Conservation (phyloP, 1,140 invertebrate species). For the Hycleus phaleratus region DNA sequence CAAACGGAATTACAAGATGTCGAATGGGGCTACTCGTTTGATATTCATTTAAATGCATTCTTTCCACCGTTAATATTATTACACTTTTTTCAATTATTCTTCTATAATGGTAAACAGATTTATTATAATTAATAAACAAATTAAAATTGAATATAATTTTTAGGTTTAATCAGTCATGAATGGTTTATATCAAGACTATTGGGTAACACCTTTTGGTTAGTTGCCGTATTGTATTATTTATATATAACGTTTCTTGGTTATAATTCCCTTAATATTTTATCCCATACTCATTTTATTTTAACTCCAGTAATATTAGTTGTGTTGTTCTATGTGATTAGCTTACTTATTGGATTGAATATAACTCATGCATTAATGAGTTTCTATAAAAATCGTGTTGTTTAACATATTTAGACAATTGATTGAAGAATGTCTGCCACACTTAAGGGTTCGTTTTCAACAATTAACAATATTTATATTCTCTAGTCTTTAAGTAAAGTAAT, state of each 20-base stretch:
- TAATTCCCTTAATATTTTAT: slow-evolving; percentile 84
- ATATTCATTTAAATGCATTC: slow-evolving; percentile 97
- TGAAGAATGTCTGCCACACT: too few species aligned
- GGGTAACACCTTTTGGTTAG: slow-evolving; percentile 91
- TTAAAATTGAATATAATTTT: slow-evolving; percentile 30
- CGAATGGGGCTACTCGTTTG: slow-evolving; percentile 98
- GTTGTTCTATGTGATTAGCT: slow-evolving; percentile 71
- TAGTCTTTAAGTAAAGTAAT: slow-evolving; percentile 7
- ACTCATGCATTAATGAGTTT: slow-evolving; percentile 70
- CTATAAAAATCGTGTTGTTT: slow-evolving; percentile 62
- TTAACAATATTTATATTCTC: neutral
- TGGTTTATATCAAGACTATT: slow-evolving; percentile 73
- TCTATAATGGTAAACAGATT: slow-evolving; percentile 70
- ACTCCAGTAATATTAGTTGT: slow-evolving; percentile 75
- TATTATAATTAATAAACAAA: neutral
- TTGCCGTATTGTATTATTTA: slow-evolving; percentile 86
- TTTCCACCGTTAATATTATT: slow-evolving; percentile 91
- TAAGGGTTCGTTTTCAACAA: too few species aligned
- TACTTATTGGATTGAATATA: slow-evolving; percentile 63
- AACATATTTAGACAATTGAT: neutral
- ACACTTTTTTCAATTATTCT: slow-evolving; percentile 85
- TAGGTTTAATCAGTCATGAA: slow-evolving; percentile 68
- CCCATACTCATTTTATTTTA: slow-evolving; percentile 81
- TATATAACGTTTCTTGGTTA: slow-evolving; percentile 99
- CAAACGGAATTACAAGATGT: slow-evolving; percentile 68